Percentiles rank a stretch among this genome's conserved stretches.
phyloP scores from a whole-genome alignment of 2,888 invertebrate species.

The Platerodrilus igneus region DNA sequence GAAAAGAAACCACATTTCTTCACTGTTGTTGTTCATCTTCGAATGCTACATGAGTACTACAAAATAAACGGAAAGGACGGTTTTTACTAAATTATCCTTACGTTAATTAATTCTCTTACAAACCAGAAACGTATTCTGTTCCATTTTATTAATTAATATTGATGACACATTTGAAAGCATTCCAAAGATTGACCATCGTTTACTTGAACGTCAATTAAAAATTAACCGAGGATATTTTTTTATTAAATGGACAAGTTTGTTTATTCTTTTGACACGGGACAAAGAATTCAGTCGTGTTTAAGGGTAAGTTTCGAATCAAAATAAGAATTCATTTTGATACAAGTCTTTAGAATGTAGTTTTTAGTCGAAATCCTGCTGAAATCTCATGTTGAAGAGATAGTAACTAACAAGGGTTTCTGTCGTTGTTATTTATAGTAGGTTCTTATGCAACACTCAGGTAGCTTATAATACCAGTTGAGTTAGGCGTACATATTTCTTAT shows the following conservation, averaged over 20 bases:
- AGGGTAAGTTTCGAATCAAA: conserved; percentile 39
- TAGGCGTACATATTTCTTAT: conserved; percentile 46
- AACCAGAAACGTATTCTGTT: no score
- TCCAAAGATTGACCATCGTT: conserved; percentile 39
- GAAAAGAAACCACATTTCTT: no score
- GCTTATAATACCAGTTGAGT: conserved; percentile 44
- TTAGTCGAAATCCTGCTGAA: conserved; percentile 34
- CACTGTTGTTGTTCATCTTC: no score
- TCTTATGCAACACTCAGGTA: conserved; percentile 49
- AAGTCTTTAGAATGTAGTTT: conserved; percentile 10
- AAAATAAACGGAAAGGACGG: no score
- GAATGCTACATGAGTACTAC: no score
- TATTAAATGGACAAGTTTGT: conserved; percentile 43
- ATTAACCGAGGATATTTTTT: conserved; percentile 40
- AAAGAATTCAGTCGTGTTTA: conserved; percentile 40
- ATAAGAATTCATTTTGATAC: conserved; percentile 29
- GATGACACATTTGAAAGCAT: conserved; percentile 43
- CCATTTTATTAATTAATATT: conserved; percentile 43
- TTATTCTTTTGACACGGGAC: conserved; percentile 45
- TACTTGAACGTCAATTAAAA: conserved; percentile 44
- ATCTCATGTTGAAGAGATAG: conserved; percentile 43
- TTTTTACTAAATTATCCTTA: no score
- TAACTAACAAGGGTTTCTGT: conserved; percentile 48
- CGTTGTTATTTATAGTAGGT: conserved; percentile 47
- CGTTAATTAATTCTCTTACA: no score